Base-by-base conservation (phyloP, 2,888 invertebrate genomes). In the Incurvaria masculella region DNA sequence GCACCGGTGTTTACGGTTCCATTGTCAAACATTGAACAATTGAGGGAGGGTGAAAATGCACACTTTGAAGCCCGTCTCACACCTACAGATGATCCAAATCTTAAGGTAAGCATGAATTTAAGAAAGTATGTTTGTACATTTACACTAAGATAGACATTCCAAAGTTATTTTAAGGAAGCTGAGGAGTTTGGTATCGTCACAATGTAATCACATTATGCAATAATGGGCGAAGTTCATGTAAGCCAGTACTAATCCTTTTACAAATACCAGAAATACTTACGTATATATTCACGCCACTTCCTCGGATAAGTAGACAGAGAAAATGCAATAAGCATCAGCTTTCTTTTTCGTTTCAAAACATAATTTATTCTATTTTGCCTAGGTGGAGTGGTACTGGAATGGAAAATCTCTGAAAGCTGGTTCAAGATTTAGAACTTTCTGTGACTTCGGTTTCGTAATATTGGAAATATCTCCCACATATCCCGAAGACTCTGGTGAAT, bases 371-470 rank as follows among this genome's bases (percentile, higher is more conserved):
- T 47, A 16, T 47, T 47, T 44, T 49, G 54, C 64, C 53, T 55
- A 84, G 84, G 89, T 94, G 53, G 94, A 95, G 79, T 95, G 95
- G 95, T 94, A 88, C 80, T 93, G 91, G 89, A 94, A 95, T 65
- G 93, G 94, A 52, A 92, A 93, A 70, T 88, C 93, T 44, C 73
- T 93, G 49, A 88, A 87, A 69, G 88, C 91, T 42, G 95, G 96
- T 49, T 93, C 95, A 10, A 84, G 96, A 57, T 95, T 96, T 81
- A 90, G 97, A 56, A 96, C 97, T 23, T 94, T 96, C 86, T 93
- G 95, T 64, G 97, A 98, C 75, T 97, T 98, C 70, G 97, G 98
- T 49, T 97, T 96, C 65, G 97, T 96, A 21, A 95, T 97, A 56
- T 81, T 98, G 55, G 97, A 98, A 81, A 97, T 98, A 59, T 92